Conservation (phyloP, 2,888 invertebrate species). For the Ormyrus labotus region DNA sequence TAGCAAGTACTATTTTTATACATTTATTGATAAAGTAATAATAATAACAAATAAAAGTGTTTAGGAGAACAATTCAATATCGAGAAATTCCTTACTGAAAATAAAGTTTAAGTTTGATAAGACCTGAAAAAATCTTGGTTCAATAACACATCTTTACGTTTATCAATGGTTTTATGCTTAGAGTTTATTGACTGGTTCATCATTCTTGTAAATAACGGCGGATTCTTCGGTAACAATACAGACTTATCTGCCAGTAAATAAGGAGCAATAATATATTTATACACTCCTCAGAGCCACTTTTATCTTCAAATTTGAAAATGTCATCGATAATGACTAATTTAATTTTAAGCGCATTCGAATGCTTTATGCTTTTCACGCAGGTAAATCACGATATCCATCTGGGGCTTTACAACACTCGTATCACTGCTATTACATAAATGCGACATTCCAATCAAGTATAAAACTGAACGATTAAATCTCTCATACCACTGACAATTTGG, state of each 20-base stretch:
- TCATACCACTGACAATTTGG: slow-evolving; percentile 11
- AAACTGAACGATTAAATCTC: slow-evolving; percentile 27
- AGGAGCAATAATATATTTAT: background rate
- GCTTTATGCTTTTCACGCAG: background rate
- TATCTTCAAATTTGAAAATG: background rate
- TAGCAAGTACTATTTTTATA: too few relatives aligned
- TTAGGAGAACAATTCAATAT: background rate
- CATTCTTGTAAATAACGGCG: slow-evolving; percentile 39
- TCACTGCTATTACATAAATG: slow-evolving; percentile 32
- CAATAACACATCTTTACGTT: slow-evolving; percentile 42
- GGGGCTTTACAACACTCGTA: background rate
- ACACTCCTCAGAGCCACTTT: background rate
- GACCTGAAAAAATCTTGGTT: slow-evolving; percentile 37
- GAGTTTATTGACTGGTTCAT: slow-evolving; percentile 45
- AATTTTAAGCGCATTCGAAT: too few relatives aligned
- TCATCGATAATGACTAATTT: too few relatives aligned
- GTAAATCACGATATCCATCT: slow-evolving; percentile 18
- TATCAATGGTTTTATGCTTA: slow-evolving; percentile 21
- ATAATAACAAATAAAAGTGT: too few relatives aligned
- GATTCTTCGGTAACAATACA: slow-evolving; percentile 6
- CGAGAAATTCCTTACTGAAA: slow-evolving; percentile 8
- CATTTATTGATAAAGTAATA: too few relatives aligned
- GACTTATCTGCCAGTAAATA: slow-evolving; percentile 13
- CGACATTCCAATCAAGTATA: slow-evolving; percentile 18
- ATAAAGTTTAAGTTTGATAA: slow-evolving; percentile 27